Evolutionary conservation across 1,140 invertebrate genomes (phyloP), one percentile per base, ranked within the genome.

Genomic region (Metopolophium dirhodum): DNA sequence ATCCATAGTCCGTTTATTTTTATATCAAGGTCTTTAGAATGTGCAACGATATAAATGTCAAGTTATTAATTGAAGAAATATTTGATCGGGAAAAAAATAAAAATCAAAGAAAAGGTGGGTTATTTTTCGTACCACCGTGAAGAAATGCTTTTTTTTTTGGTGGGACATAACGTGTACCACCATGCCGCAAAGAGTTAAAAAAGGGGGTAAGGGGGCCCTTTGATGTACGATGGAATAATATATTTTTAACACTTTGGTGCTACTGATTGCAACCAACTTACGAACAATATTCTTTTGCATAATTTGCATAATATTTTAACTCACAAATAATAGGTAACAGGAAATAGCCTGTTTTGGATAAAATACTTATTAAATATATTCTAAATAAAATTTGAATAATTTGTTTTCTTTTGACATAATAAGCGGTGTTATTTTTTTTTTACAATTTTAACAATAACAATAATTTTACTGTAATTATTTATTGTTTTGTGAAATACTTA

Each of bases 121-220:
- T 89, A 51, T 89, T n/a, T 89, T 89, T 51, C 30, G 14, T 54
- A n/a, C n/a, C 87, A 89, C 87, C 47, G 47, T 89, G 87, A 89
- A 49, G 47, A 88, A 49, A 89, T 30, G 30, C 30, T 54, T 54
- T 54, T 51, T 49, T 45, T 54, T 89, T 51, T 88, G 26, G 87
- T 89, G 47, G 47, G 47, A 89, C 47, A 51, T 54, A 37, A 47
- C 23, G 47, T 89, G 37, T 89, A n/a, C 87, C 49, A 54, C n/a
- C 49, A 26, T 89, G 87, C 30, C 47, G 47, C 47, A 49, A 49
- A 49, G 47, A 49, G 47, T 47, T 47, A 47, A 47, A 37, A 2
- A 2, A 37, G 37, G 2, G n/a, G n/a, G n/a, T n/a, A n/a, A n/a
- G n/a, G n/a, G n/a, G n/a, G n/a, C n/a, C n/a, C n/a, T n/a, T n/a